Conservation (phyloP, 1,140 invertebrate species). For the Lucilia sericata region DNA sequence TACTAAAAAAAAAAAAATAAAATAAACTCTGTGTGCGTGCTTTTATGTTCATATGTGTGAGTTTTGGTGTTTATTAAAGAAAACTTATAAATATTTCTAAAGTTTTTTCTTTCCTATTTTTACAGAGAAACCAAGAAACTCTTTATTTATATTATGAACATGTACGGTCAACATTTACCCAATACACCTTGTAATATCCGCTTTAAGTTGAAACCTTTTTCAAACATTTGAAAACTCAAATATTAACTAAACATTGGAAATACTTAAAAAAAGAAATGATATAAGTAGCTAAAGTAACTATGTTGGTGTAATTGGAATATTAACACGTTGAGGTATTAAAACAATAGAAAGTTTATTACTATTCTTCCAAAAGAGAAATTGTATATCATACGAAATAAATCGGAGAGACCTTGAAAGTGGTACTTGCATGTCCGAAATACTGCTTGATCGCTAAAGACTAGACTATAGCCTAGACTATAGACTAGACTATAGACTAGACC, state of each 20-base stretch:
- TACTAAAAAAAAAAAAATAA: not conserved
- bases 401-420: too few species aligned
- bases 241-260: not conserved
- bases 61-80: not conserved
- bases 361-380: not conserved
- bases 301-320: not conserved
- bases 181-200: too few species aligned
- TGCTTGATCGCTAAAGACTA: too few species aligned
- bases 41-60: not conserved
- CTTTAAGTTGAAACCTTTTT: conserved; percentile 53
- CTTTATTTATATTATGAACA: conserved; percentile 57
- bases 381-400: not conserved
- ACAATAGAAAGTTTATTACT: too few species aligned
- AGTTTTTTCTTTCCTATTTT: not conserved
- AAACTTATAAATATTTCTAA: not conserved
- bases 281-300: too few species aligned
- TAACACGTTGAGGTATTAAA: not conserved
- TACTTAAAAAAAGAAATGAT: not conserved
- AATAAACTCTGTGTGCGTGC: not conserved
- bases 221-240: conserved; percentile 41
- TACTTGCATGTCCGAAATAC: too few species aligned
- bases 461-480: too few species aligned
- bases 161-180: too few species aligned
- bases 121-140: not conserved
- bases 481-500: too few species aligned